Conservation (phyloP, 2,888 invertebrate species). For the Hedychridium roseum region DNA sequence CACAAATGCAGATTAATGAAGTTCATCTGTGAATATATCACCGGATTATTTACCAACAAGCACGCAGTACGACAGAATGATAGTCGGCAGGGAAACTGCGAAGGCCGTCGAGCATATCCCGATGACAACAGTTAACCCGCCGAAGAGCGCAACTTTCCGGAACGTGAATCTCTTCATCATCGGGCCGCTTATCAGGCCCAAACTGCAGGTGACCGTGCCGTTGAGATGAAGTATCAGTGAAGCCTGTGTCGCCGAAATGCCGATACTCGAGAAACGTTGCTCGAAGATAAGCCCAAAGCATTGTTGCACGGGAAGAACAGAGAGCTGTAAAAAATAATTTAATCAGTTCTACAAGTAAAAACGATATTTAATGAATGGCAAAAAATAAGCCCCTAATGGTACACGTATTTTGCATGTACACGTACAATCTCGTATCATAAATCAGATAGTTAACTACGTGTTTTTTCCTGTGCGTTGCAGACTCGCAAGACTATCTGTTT, state of each 20-base stretch:
- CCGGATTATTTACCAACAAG: slow-evolving; percentile 36
- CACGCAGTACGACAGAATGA: slow-evolving; percentile 57
- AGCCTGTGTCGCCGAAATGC: slow-evolving; percentile 59
- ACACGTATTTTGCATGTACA: no score
- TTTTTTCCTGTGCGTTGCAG: no score
- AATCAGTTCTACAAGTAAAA: no score
- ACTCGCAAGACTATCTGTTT: not conserved
- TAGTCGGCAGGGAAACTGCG: slow-evolving; percentile 52
- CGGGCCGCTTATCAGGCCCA: slow-evolving; percentile 63
- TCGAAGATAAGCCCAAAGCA: slow-evolving; percentile 64
- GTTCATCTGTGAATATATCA: not conserved
- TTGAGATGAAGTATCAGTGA: slow-evolving; percentile 63
- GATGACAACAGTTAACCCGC: slow-evolving; percentile 50
- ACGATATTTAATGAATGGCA: no score
- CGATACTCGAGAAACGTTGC: slow-evolving; percentile 55
- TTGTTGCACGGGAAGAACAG: slow-evolving; percentile 59
- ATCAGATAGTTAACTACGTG: no score
- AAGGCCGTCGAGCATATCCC: slow-evolving; percentile 60
- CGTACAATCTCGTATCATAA: no score
- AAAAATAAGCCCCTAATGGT: no score
- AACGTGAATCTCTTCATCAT: slow-evolving; percentile 60
- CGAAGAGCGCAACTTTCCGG: slow-evolving; percentile 54
- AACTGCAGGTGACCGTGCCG: slow-evolving; percentile 59
- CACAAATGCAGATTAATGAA: not conserved
- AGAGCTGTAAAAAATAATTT: slow-evolving; percentile 61